Evolutionary conservation across 2,797 vertebrate genomes (phyloP).

Genomic region (Chloroceryle amazona): DNA sequence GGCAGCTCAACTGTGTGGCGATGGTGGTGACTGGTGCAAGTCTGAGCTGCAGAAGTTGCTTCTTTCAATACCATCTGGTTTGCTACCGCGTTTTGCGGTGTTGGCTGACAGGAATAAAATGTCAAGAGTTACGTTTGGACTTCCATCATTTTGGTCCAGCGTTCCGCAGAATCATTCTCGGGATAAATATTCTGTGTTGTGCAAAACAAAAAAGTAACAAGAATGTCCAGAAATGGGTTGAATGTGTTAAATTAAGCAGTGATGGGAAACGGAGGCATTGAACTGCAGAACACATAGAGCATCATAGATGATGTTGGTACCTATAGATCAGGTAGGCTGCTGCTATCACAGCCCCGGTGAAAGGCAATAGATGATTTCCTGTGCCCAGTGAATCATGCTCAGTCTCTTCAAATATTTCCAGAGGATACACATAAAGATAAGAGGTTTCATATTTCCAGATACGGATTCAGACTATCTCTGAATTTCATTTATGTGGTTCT

Average conservation of each 20-base stretch:
- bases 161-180: background rate
- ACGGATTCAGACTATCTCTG: rapidly evolving
- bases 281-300: background rate
- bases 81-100: background rate
- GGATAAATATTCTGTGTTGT: background rate
- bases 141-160: background rate
- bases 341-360: background rate
- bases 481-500: background rate
- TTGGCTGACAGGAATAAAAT: background rate
- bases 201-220: background rate
- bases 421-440: background rate
- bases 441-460: background rate
- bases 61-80: background rate
- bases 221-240: background rate
- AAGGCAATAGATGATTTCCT: background rate
- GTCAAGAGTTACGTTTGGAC: background rate
- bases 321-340: background rate
- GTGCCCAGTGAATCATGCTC: background rate
- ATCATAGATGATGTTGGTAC: background rate
- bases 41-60: background rate
- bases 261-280: background rate
- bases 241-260: background rate
- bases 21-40: background rate
- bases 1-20: background rate
- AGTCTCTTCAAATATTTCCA: background rate